Evolutionary conservation across 1,140 invertebrate species (phyloP), one percentile per base, ranked within the genome.

Genomic region (Globodera ellingtonae): DNA sequence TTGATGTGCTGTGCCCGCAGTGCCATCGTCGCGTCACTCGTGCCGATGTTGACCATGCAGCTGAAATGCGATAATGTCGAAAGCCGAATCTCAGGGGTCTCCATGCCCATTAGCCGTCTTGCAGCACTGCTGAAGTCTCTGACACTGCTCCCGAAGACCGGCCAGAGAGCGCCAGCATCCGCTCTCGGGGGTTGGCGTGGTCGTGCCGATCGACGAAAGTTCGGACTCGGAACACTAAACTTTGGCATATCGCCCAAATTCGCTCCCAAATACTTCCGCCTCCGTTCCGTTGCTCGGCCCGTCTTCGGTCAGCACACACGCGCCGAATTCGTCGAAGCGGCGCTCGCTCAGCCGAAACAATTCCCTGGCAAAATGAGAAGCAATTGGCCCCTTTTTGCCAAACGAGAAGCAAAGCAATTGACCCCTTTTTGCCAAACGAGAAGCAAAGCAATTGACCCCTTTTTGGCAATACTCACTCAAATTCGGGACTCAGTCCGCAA

Each of bases 81-180:
- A 6, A 5, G 0, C 8, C 47, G 21, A 46, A 13, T 74, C 3
- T 48, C 70, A 4, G 46, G 13, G 13, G 7, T 50, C 3, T 70
- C 9, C 76, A 56, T 78, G 67, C 76, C 50, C 24, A 21, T 35
- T 47, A 13, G 76, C 76, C 24, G 76, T 52, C 21, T 56, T 56
- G 66, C 76, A 78, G 72, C 76, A 78, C 66, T 78, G 35, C 35
- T 71, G 76, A 21, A 78, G 44, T n/a, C 62, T 8, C 9, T 69
- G 76, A 46, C 76, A 78, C 46, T 47, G 59, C 50, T 52, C 50
- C 24, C 76, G 21, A 24, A 78, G 50, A 13, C 67, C 50, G 66
- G 76, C 76, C 50, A 78, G 35, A 0, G 76, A 67, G 21, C 62
- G 35, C 76, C 76, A 78, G 66, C 76, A 78, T n/a, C 76, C 76